phyloP scores from a whole-genome alignment of 2,888 invertebrate genomes.

The Shargacucullia verbasci region DNA sequence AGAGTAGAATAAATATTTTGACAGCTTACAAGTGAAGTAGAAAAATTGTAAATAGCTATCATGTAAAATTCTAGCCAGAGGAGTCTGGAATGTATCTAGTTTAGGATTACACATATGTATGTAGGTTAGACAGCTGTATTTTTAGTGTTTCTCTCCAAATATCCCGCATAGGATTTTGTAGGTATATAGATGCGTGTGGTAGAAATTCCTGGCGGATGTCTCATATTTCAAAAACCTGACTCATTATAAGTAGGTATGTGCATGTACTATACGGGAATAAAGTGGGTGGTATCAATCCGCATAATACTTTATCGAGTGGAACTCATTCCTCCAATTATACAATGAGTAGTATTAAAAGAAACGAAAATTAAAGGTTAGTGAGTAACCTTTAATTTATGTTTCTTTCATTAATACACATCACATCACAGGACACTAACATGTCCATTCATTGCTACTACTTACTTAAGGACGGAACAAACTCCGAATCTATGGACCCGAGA shows the following conservation, averaged over 20 bases:
- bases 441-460: too few relatives aligned
- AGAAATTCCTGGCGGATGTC: slow-evolving; percentile 14
- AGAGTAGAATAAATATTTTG: slow-evolving; percentile 70
- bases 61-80: slow-evolving; percentile 5
- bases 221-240: slow-evolving; percentile 20
- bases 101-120: slow-evolving; percentile 7
- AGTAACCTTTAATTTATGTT: too few relatives aligned
- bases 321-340: too few relatives aligned
- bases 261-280: slow-evolving; percentile 11
- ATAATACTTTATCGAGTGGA: slow-evolving; percentile 1
- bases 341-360: too few relatives aligned
- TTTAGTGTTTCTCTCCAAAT: too few relatives aligned
- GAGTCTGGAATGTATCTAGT: slow-evolving; percentile 42
- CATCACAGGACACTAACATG: too few relatives aligned
- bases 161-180: too few relatives aligned
- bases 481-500: too few relatives aligned
- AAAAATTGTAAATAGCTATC: slow-evolving; percentile 37
- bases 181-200: too few relatives aligned
- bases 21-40: slow-evolving; percentile 50
- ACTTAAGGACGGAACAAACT: too few relatives aligned
- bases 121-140: not conserved
- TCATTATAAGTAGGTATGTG: slow-evolving; percentile 11
- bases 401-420: too few relatives aligned
- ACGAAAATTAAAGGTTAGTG: too few relatives aligned
- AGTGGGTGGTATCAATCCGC: slow-evolving; percentile 29